Base-by-base conservation (phyloP, 2,888 invertebrate genomes). In the Onthophagus sagittarius region DNA sequence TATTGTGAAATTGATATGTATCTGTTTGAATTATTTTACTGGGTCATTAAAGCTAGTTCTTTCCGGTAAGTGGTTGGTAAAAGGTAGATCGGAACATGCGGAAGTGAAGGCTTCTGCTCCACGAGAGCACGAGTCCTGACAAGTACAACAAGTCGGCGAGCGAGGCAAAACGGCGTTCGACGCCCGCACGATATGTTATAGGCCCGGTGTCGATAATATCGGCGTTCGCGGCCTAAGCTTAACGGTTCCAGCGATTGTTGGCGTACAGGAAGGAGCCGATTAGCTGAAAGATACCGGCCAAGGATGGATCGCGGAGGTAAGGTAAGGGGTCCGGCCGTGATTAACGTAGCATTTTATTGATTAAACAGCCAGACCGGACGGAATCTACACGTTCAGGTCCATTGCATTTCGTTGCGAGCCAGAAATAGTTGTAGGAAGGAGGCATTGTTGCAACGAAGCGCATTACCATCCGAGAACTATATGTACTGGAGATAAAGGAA, bases 1-100 rank as follows among this genome's bases (percentile, higher is more conserved):
- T 23, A 23, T 23, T 1, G 23, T 23, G 23, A 2, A 23, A 23
- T 23, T 2, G 23, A 23, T 23, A 3, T 23, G 23, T 53, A 53
- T 53, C 39, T 7, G 6, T 53, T 9, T 9, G 11, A 53, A 53
- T 53, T 53, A 53, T 53, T 53, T 53, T 53, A 53, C 39, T 53
- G 11, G 39, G 39, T 53, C 39, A 53, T 53, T 53, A 53, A 53
- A 53, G 7, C 39, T 53, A 23, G 23, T 53, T 53, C 39, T 53
- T 53, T 53, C 39, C 39, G 64, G 64, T 15, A 64, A n/a, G 64
- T 15, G n/a, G 7, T 64, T 6, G 23, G 7, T 64, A 64, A 64
- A 64, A 7, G 64, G 23, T n/a, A 64, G 64, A 64, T 64, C 23
- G 64, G 64, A 64, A 23, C 23, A 64, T 64, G 64, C 23, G 64